phyloP scores from a whole-genome alignment of 2,888 invertebrate species.

The Heteropelma amictum region DNA sequence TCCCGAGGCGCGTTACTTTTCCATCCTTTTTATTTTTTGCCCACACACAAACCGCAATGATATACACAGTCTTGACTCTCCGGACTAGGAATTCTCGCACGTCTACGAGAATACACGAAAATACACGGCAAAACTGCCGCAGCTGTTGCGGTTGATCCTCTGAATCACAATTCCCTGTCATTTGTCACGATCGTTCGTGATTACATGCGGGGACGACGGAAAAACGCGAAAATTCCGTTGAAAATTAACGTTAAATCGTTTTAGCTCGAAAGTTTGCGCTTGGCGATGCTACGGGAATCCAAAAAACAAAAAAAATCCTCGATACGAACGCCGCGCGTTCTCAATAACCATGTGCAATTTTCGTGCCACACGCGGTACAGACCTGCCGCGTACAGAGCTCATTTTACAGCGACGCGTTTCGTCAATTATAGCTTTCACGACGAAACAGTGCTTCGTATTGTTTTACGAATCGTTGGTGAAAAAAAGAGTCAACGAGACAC shows the following conservation, averaged over 20 bases:
- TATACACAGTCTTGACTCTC: constrained; percentile 48
- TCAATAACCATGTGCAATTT: too few relatives aligned
- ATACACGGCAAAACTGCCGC: background rate
- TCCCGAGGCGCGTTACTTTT: constrained; percentile 28
- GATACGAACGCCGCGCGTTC: too few relatives aligned
- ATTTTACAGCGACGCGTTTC: background rate
- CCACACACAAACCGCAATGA: constrained; percentile 32
- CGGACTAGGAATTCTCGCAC: constrained; percentile 7
- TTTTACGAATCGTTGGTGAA: constrained; percentile 31
- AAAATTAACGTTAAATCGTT: too few relatives aligned
- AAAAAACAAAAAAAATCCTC: too few relatives aligned
- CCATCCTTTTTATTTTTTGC: constrained; percentile 43
- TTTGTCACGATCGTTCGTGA: background rate
- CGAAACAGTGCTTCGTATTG: constrained; percentile 38
- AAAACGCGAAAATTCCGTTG: too few relatives aligned
- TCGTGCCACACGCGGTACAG: too few relatives aligned
- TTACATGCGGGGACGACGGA: too few relatives aligned
- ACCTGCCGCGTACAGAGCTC: too few relatives aligned
- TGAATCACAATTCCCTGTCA: constrained; percentile 32
- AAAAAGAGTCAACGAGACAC: constrained; percentile 8
- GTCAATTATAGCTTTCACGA: constrained; percentile 39
- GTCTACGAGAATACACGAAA: background rate
- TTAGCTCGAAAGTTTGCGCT: too few relatives aligned
- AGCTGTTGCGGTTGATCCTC: constrained; percentile 32
- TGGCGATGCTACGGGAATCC: too few relatives aligned